These are phyloP conservation scores for Tinamus guttatus DNA, from an alignment of 2,113 vertebrate genomes.

Conservation along the genomic window DNA sequence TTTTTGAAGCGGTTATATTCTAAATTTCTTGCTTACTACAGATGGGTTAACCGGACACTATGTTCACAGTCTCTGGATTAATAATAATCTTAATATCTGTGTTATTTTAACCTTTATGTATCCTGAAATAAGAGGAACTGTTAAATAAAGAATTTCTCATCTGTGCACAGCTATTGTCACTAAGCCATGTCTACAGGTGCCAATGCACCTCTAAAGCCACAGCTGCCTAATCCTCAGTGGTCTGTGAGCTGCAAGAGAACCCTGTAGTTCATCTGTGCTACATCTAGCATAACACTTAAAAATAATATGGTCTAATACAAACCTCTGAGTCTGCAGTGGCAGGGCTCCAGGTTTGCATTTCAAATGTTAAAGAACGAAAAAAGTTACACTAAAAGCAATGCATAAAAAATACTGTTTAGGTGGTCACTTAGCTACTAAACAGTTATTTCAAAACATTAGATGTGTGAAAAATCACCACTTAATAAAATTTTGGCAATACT, in stretches of 20 bases:
- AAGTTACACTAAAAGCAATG: background rate
- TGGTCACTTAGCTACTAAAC: background rate
- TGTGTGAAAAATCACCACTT: background rate
- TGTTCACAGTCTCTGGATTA: constrained; percentile 45
- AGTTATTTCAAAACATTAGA: background rate
- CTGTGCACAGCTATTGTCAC: background rate
- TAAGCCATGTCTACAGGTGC: background rate
- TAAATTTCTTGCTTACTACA: background rate
- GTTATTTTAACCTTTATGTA: constrained; percentile 46
- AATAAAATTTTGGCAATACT: background rate
- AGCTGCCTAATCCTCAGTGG: background rate
- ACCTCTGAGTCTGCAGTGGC: background rate
- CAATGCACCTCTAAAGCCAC: background rate
- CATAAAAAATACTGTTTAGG: background rate
- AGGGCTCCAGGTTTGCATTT: background rate
- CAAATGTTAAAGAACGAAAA: background rate
- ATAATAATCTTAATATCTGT: constrained; percentile 5
- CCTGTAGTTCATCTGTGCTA: accelerated
- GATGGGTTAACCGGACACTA: constrained; percentile 38
- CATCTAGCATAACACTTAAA: background rate
- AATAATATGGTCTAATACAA: background rate
- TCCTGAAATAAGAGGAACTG: constrained; percentile 23
- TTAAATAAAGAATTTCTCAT: constrained; percentile 25
- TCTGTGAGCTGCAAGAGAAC: background rate
- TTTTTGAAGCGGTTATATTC: constrained; percentile 32